Conservation (phyloP, 2,797 vertebrate genomes). For the Acridotheres tristis region DNA sequence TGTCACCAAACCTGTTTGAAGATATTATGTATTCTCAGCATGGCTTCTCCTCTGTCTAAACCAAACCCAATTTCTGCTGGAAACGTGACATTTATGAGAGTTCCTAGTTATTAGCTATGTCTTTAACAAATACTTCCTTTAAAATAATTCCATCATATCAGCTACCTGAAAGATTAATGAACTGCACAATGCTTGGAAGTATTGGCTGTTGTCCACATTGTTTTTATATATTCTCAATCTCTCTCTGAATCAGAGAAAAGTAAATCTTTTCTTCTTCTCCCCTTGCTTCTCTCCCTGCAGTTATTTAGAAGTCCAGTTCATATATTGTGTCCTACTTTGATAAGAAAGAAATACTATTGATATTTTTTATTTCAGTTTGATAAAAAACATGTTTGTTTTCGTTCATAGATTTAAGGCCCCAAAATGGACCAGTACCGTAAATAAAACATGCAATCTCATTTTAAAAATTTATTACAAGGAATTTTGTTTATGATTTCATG, state of each 20-base stretch:
- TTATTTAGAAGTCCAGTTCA: conserved; percentile 67
- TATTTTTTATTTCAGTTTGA: conserved; percentile 76
- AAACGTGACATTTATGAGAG: background rate
- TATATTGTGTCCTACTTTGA: conserved; percentile 70
- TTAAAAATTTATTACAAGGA: conserved; percentile 90
- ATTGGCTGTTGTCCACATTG: conserved; percentile 5
- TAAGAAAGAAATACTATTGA: conserved; percentile 78
- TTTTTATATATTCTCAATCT: background rate
- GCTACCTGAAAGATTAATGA: background rate
- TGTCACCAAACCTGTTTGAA: background rate
- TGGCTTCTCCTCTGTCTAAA: background rate
- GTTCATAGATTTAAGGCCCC: conserved; percentile 82
- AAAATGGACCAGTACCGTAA: conserved; percentile 84
- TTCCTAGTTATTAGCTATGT: background rate
- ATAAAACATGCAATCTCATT: conserved; percentile 85
- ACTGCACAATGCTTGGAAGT: background rate
- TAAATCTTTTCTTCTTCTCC: conserved; percentile 34
- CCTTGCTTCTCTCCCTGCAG: conserved; percentile 18
- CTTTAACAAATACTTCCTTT: background rate
- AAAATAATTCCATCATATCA: background rate
- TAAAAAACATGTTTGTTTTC: conserved; percentile 80
- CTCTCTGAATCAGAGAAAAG: conserved; percentile 33
- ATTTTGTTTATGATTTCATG: conserved; percentile 87
- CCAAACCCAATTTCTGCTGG: background rate
- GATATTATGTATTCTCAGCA: background rate